phyloP scores from a whole-genome alignment of 1,140 invertebrate species.

The Apis dorsata region DNA sequence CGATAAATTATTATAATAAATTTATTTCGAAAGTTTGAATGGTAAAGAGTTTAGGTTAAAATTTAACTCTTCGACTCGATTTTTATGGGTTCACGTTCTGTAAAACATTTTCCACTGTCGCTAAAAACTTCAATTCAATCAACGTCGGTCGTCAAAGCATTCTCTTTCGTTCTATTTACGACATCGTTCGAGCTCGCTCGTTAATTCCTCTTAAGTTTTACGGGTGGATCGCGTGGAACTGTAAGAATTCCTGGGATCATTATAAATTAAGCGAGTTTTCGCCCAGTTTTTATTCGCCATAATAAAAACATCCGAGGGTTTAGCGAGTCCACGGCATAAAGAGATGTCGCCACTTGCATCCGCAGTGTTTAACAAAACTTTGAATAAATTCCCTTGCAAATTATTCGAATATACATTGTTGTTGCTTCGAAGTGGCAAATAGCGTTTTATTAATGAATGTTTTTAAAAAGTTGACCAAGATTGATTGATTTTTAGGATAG shows the following conservation, averaged over 20 bases:
- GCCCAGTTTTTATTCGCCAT: slow-evolving; percentile 9
- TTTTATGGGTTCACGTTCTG: too few relatives aligned
- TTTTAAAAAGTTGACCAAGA: not conserved
- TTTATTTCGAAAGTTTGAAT: too few relatives aligned
- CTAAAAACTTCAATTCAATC: not conserved
- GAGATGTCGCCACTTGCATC: slow-evolving; percentile 18
- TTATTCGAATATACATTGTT: too few relatives aligned
- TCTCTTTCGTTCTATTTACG: not conserved
- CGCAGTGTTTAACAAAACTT: not conserved
- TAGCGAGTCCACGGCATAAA: not conserved
- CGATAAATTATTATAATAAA: too few relatives aligned
- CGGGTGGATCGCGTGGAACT: not conserved
- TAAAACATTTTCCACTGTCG: not conserved
- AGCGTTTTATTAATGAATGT: not conserved
- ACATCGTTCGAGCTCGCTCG: not conserved
- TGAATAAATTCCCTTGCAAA: not conserved
- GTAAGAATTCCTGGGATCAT: slow-evolving; percentile 31
- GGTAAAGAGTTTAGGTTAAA: too few relatives aligned
- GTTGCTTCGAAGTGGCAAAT: too few relatives aligned
- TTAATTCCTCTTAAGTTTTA: slow-evolving; percentile 1
- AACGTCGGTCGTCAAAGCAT: not conserved
- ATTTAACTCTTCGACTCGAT: too few relatives aligned
- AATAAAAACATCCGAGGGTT: slow-evolving; percentile 27
- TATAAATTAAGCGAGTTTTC: slow-evolving; percentile 24
- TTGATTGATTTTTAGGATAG: too few relatives aligned